phyloP scores from a whole-genome alignment of 2,113 vertebrate species.

The Channa argus region DNA sequence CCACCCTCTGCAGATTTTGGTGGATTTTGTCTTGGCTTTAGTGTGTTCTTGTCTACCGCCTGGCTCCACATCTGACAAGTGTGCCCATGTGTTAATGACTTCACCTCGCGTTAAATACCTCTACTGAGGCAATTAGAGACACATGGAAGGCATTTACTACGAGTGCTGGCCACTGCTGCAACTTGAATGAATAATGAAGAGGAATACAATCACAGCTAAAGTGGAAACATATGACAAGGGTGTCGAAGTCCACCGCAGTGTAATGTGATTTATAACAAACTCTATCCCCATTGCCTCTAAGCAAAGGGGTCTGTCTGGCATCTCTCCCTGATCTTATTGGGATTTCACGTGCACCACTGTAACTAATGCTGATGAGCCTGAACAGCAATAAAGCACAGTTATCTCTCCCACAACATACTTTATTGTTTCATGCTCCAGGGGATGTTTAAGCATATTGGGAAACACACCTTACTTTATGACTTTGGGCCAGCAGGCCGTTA shows the following conservation, averaged over 20 bases:
- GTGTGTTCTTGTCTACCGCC: constrained; percentile 25
- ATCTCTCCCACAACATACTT: no score
- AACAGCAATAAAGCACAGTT: no score
- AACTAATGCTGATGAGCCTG: no score
- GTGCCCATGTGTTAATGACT: constrained; percentile 77
- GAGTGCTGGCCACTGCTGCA: constrained; percentile 87
- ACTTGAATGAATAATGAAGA: constrained; percentile 90
- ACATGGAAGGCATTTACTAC: constrained; percentile 92
- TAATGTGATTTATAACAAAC: constrained; percentile 83
- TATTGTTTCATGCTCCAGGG: no score
- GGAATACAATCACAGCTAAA: constrained; percentile 94
- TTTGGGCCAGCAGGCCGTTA: no score
- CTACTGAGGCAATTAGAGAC: constrained; percentile 80
- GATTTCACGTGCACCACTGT: no score
- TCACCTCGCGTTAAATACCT: constrained; percentile 76
- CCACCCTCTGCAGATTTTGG: not conserved
- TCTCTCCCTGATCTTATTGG: no score
- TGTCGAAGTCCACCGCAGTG: constrained; percentile 86
- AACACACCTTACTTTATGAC: no score
- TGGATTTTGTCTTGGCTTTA: constrained; percentile 10
- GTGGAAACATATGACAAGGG: constrained; percentile 92
- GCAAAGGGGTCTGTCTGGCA: not conserved
- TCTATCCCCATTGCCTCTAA: constrained; percentile 58
- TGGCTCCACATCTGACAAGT: constrained; percentile 72
- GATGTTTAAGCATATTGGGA: no score